These are phyloP conservation scores for Rafetus swinhoei DNA, from an alignment of 2,113 vertebrate species.

Conservation along the genomic window DNA sequence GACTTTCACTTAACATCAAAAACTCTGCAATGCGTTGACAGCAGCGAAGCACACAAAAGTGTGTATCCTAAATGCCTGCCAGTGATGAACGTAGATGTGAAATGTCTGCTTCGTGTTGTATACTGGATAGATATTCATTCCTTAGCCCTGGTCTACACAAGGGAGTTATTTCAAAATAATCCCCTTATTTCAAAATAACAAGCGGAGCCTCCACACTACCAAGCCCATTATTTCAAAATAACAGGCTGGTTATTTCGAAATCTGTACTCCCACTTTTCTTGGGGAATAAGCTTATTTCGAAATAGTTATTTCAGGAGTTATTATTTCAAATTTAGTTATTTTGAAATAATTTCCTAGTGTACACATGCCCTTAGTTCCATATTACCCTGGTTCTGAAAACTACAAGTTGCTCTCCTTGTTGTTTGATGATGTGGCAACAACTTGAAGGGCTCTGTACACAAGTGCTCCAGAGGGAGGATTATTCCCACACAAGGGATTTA, in stretches of 20 bases:
- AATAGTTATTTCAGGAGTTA: too few species aligned
- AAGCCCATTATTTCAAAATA: too few species aligned
- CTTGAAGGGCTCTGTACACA: slow-evolving; percentile 31
- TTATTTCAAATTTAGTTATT: too few species aligned
- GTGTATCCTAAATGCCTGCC: neutral
- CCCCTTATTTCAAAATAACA: too few species aligned
- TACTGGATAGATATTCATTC: neutral
- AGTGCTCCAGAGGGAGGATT: neutral
- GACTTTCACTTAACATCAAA: neutral
- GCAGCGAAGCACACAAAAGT: neutral
- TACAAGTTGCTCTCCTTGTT: slow-evolving; percentile 25
- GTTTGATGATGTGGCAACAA: neutral
- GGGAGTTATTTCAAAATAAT: too few species aligned
- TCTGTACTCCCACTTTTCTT: too few species aligned
- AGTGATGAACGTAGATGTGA: neutral
- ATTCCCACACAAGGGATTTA: slow-evolving; percentile 36
- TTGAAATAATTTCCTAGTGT: too few species aligned
- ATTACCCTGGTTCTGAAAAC: slow-evolving; percentile 15
- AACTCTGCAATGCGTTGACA: neutral
- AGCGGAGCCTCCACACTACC: too few species aligned
- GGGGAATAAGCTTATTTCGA: too few species aligned
- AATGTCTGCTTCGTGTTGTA: neutral
- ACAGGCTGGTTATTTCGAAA: too few species aligned
- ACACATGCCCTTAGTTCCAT: neutral
- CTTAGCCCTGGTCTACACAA: too few species aligned